Percentiles rank a stretch among this genome's conserved stretches.
These are phyloP conservation scores for Chaetogeoica ovagalla DNA, from an alignment of 2,888 invertebrate species.

Conservation along the genomic window DNA sequence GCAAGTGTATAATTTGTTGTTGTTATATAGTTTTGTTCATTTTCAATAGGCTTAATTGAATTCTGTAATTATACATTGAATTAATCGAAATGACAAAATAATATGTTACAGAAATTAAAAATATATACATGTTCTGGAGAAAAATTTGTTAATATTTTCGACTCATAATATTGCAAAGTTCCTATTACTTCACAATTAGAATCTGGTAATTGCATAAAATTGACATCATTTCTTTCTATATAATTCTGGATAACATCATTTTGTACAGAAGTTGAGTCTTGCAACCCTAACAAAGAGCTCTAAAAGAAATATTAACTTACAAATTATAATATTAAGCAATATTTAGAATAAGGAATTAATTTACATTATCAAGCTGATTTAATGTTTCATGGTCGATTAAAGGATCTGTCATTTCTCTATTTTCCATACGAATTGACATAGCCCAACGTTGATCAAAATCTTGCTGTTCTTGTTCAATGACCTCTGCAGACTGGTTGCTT, in stretches of 20 bases:
- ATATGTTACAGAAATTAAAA: neutral
- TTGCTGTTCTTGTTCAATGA: constrained; percentile 28
- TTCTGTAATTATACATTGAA: constrained; percentile 3
- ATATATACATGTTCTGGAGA: constrained; percentile 19
- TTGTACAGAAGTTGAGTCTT: constrained; percentile 36
- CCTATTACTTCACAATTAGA: constrained; percentile 29
- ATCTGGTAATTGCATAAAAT: constrained; percentile 45
- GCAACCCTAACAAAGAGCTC: constrained; percentile 27
- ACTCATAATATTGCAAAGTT: constrained; percentile 46
- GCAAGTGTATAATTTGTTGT: neutral
- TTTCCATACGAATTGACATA: constrained; percentile 23
- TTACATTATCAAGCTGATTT: constrained; percentile 33
- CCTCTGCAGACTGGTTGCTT: constrained; percentile 34
- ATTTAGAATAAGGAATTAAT: neutral
- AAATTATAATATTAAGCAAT: neutral
- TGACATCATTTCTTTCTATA: constrained; percentile 36
- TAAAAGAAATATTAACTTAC: constrained; percentile 6
- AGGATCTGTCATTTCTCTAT: constrained; percentile 5
- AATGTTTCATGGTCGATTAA: constrained; percentile 27
- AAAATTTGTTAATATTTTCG: constrained; percentile 5
- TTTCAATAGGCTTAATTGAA: constrained; percentile 2
- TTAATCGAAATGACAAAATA: neutral
- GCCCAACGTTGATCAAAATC: constrained; percentile 48
- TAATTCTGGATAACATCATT: constrained; percentile 42
- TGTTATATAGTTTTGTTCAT: constrained; percentile 3